Base-by-base conservation (phyloP, 2,113 vertebrate species). In the Phalacrocorax brasilianus region DNA sequence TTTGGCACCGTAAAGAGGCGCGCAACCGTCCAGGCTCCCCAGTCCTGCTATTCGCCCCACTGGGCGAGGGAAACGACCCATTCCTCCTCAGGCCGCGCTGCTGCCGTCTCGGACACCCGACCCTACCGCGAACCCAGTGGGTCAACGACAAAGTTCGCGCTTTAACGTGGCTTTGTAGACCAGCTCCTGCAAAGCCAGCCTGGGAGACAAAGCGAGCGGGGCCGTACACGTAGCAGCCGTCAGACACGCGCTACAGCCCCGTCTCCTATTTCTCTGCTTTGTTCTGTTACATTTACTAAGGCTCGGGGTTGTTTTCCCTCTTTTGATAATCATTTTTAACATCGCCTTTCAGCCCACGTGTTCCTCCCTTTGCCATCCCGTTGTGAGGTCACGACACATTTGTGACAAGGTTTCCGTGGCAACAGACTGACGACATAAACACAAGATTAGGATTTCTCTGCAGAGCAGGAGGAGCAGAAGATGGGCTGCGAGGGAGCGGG, bases 371-470 rank as follows among this genome's bases (percentile, higher is more conserved):
- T 50, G 96, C 96, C 86, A 88, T 56, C 86, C 94, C 59, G 18
- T 85, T 8, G 82, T 95, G 97, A 97, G 97, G 97, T 97, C 98
- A 96, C 2, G 72, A 97, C 91, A 81, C 89, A 33, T 97, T 82
- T 65, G 91, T 96, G 97, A 97, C 95, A 97, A 44, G 24, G 96
- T 94, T 96, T 75, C 98, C 98, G 95, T 91, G 95, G 98, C 95
- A 97, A 98, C 98, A 92, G 95, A 76, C 97, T 95, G 97, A 97
- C 94, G 97, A 97, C 98, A 97, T 56, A 95, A 97, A 96, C 97
- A 96, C 6, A 61, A 95, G 97, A 92, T 53, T 72, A 96, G 97
- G 97, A 85, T 90, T 97, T 97, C 96, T 97, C 97, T 8, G 93
- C 92, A 84, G 91, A 95, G 96, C 95, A 14, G 94, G 92, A 97